phyloP scores from a whole-genome alignment of 2,113 vertebrate species.

The Clarias macrocephalus region DNA sequence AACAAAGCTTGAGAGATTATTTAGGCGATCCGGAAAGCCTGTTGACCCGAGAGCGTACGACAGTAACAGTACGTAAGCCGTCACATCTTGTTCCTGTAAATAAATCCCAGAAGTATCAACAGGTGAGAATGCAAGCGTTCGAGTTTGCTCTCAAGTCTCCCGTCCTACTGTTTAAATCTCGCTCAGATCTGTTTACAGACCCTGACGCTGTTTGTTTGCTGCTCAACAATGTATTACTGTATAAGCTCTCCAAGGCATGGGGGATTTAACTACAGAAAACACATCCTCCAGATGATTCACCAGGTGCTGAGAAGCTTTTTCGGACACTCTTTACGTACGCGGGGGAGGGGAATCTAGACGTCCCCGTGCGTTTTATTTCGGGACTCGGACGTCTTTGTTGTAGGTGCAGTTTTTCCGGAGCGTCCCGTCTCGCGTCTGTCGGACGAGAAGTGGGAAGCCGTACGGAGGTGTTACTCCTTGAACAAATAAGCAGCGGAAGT shows the following conservation, averaged over 20 bases:
- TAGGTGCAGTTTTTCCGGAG: slow-evolving; percentile 8
- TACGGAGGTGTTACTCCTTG: slow-evolving; percentile 31
- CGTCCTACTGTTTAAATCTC: background rate
- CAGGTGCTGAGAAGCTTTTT: slow-evolving; percentile 18
- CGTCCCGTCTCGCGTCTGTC: slow-evolving; percentile 12
- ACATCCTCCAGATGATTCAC: slow-evolving; percentile 36
- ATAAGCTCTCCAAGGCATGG: slow-evolving; percentile 18
- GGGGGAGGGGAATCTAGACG: slow-evolving; percentile 21
- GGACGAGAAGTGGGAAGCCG: background rate
- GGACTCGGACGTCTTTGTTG: slow-evolving; percentile 34
- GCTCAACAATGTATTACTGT: slow-evolving; percentile 33
- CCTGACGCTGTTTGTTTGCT: slow-evolving; percentile 35
- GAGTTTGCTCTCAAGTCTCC: background rate
- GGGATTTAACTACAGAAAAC: slow-evolving; percentile 18
- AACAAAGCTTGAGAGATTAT: slow-evolving; percentile 15
- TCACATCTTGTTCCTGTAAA: background rate
- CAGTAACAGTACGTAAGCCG: slow-evolving; percentile 8
- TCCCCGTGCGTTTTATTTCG: slow-evolving; percentile 42
- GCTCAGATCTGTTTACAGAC: slow-evolving; percentile 23
- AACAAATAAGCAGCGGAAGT: slow-evolving; percentile 40
- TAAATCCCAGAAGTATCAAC: background rate
- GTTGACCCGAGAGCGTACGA: background rate
- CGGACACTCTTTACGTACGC: background rate
- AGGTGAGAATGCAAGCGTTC: background rate
- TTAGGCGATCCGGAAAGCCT: background rate